Base-by-base conservation (phyloP, 2,888 invertebrate species). In the Drosophila limbata region DNA sequence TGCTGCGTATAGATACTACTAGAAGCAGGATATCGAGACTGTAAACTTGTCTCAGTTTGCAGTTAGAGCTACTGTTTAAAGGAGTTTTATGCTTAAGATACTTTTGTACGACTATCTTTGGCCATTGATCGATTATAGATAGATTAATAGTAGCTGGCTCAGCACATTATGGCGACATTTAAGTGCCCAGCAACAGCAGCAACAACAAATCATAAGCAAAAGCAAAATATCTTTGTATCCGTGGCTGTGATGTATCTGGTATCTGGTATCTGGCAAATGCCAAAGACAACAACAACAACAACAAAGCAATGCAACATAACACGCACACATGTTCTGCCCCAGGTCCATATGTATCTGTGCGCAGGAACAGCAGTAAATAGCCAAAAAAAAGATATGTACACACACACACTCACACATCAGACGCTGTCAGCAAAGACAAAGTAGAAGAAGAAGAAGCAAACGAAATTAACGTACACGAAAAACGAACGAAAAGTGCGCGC, bases 311-410 rank as follows among this genome's bases (percentile, higher is more conserved):
- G 60, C 61, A 78, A 77, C 79, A 79, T 67, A 77, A 73, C 73
- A 69, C 83, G 65, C 84, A 83, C 84, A 80, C 84, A 80, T 80
- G 80, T 80, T 73, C 59, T 69, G 19, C 67, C 51, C 60, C 67
- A 45, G 50, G 19, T 40, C n/a, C 37, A 9, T 33, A 10, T 73
- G 37, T 33, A 9, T 55, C 39, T 50, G 72, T 67, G 64, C 56
- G 59, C 53, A 78, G 68, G 56, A 77, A 64, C 77, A 75, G 74
- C 78, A 77, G 77, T 78, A 77, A 79, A 81, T 73, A 83, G 79
- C 72, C 69, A 75, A 74, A 79, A 79, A 72, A 67, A 21, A 62
- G 52, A 73, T 47, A 53, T 45, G 47, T 53, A 73, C 11, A 33
- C 11, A 33, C 33, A 33, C 51, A 56, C 21, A 51, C 15, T 35